Evolutionary conservation across 2,888 invertebrate species (phyloP), one percentile per base, ranked within the genome.

Genomic region (Drosophila greeni): DNA sequence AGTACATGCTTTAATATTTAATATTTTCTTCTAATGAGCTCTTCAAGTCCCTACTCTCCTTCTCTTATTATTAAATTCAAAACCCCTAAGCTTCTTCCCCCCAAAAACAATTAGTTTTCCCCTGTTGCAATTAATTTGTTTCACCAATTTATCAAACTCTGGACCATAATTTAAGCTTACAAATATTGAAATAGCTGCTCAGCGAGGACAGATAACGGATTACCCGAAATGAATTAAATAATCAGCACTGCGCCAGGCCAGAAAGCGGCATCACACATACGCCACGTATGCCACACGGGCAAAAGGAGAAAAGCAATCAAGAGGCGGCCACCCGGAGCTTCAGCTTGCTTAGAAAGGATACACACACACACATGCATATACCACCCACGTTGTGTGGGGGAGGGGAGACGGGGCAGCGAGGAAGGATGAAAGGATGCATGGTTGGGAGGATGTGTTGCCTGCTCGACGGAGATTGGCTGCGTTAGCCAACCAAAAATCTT

Each of bases 401-500:
- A 2, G n/a, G 9, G 26, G 26, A 9, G 3, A 16, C 4, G 3
- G 2, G 43, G 16, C 7, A 12, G 29, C 45, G 8, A 11, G 42
- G 8, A 42, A 20, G 45, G 45, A 7, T 16, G 24, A 9, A 6
- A 43, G 42, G 42, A 16, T 43, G 42, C 29, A 1, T 1, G 29
- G 29, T 14, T 58, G 37, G 67, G 65, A 57, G 57, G 59, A 54
- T 48, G 31, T 47, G 45, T 20, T 14, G 29, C 36, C 37, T 67
- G 60, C 74, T 81, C 79, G 69, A 64, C 74, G 74, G 71, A 85
- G 77, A 82, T 83, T 81, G 78, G 82, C 82, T 85, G 84, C 81
- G 84, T 75, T 80, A 85, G 80, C 83, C 83, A 84, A 84, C 83
- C 85, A 84, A 85, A 83, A 84, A 84, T 84, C 83, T 85, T 84